Evolutionary conservation across 2,113 vertebrate species (phyloP).

Genomic region (Daboia siamensis): DNA sequence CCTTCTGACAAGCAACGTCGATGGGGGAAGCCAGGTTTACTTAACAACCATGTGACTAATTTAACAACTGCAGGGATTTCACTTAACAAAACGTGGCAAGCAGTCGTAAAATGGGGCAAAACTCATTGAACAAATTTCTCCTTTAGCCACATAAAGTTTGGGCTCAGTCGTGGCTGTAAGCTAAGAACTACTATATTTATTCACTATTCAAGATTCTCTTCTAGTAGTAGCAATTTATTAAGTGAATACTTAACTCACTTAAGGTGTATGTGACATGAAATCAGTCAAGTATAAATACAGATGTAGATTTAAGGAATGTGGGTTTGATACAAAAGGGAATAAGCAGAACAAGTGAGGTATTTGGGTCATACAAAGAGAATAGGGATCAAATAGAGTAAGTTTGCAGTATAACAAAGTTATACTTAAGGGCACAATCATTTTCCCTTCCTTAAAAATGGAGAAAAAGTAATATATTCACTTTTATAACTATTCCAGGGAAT

Average conservation of each 20-base stretch:
- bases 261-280: neutral
- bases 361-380: neutral
- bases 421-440: neutral
- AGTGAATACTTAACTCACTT: neutral
- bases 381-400: neutral
- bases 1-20: neutral
- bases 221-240: neutral
- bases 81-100: neutral
- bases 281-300: neutral
- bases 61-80: neutral
- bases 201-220: neutral
- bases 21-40: neutral
- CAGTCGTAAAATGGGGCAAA: neutral
- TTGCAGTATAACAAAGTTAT: neutral
- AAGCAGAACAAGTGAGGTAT: neutral
- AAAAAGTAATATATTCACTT: conserved; percentile 4
- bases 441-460: conserved; percentile 16
- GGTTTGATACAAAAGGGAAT: neutral
- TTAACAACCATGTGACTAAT: too few species aligned
- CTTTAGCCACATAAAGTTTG: neutral
- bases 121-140: neutral
- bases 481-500: conserved; percentile 16
- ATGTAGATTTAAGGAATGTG: neutral
- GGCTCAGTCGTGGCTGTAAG: neutral
- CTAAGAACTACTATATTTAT: neutral